Base-by-base conservation (phyloP, 1,140 invertebrate species). In the Vanessa tameamea region DNA sequence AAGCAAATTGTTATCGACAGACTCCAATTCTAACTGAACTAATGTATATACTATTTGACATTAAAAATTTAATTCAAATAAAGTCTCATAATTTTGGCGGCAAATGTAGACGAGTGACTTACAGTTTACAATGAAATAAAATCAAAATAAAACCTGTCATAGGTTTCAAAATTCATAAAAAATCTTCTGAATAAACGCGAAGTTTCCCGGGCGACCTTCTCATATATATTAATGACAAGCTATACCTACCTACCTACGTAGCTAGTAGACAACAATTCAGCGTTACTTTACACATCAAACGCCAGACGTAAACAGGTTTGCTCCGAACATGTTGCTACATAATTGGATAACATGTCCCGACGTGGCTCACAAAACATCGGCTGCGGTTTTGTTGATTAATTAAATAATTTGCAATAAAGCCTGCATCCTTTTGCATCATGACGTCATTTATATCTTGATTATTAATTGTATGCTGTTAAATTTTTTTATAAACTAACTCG, bases 331-430 rank as follows among this genome's bases (percentile, higher is more conserved):
- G 64, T 31, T 51, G 59, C 50, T 55, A 64, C 48, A 47, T 73
- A 76, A 76, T 76, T 76, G 57, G 57, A 74, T 74, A 64, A 76
- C 47, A 50, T 67, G 26, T 47, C 14, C 51, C 69, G 47, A 63
- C 68, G 9, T 51, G 61, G 11, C 55, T 59, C 55, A 26, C 61
- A 47, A 65, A 72, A 72, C 66, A 68, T 68, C 63, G 50, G 53
- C 64, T 57, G 43, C 50, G 53, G 66, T 20, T 57, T 59, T 20
- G 53, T 15, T 50, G 47, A 48, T 63, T 70, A 70, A 70, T 70
- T 63, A 48, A 70, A 59, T 70, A 64, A 68, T 53, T 53, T 47
- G 14, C 51, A 50, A 31, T 31, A 20, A 59, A 59, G 11, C 26
- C n/a, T 20, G 12, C 57, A 1, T 31, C 13, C 12, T 59, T 11